Conservation (phyloP, 2,888 invertebrate genomes). For the Chelonus formosanus region DNA sequence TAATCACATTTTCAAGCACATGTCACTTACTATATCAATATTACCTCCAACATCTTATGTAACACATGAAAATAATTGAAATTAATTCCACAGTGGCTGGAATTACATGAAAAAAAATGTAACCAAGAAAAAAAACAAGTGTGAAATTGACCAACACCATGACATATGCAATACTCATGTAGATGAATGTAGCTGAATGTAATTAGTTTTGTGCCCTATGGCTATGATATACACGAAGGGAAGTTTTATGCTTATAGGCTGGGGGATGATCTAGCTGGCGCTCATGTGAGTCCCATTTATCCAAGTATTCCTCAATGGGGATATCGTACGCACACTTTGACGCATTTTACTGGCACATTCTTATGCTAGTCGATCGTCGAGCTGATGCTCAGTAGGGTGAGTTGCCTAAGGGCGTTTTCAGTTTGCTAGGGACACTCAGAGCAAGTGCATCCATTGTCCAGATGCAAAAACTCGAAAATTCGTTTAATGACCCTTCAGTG, state of each 20-base stretch:
- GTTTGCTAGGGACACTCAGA: slow-evolving; percentile 58
- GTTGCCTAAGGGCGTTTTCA: slow-evolving; percentile 55
- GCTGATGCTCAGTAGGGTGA: slow-evolving; percentile 43
- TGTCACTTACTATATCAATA: too few relatives aligned
- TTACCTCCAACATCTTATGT: too few relatives aligned
- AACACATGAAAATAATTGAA: slow-evolving; percentile 34
- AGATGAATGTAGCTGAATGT: slow-evolving; percentile 56
- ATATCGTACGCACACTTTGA: slow-evolving; percentile 30
- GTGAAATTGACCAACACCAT: neutral
- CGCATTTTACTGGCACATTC: slow-evolving; percentile 30
- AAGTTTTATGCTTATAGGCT: slow-evolving; percentile 28
- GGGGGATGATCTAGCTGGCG: slow-evolving; percentile 45
- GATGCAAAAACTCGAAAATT: slow-evolving; percentile 58
- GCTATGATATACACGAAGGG: slow-evolving; percentile 55
- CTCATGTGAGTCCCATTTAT: slow-evolving; percentile 43
- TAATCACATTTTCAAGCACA: too few relatives aligned
- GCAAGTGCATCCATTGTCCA: slow-evolving; percentile 61
- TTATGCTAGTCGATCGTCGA: slow-evolving; percentile 35
- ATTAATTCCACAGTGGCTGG: slow-evolving; percentile 28
- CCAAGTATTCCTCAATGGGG: slow-evolving; percentile 10
- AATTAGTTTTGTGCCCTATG: slow-evolving; percentile 61
- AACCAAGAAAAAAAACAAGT: slow-evolving; percentile 50
- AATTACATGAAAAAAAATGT: slow-evolving; percentile 37
- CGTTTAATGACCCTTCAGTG: slow-evolving; percentile 48
- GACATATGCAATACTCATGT: neutral